A percentile compares a stretch with the other conserved stretches of the same genome.
These are phyloP conservation scores for Hiodon alosoides DNA, from an alignment of 2,113 vertebrate genomes.

Conservation along the genomic window DNA sequence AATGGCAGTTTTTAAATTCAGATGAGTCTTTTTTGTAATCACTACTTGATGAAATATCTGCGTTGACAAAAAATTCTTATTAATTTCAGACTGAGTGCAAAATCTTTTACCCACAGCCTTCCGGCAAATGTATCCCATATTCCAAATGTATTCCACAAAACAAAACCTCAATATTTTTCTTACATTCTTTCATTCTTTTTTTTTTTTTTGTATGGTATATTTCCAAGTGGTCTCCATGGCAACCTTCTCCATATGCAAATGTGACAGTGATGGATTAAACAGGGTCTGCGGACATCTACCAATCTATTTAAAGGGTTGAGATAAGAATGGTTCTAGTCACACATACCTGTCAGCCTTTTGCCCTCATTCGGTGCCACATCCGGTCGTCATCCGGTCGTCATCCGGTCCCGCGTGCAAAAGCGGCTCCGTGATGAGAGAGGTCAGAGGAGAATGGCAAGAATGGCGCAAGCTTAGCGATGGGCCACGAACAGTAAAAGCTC, in stretches of 20 bases:
- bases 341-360: background rate
- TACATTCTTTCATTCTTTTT: constrained; percentile 16
- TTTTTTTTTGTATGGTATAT: constrained; percentile 25
- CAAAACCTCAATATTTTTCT: constrained; percentile 15
- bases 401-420: too few relatives aligned
- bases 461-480: too few relatives aligned
- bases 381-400: too few relatives aligned
- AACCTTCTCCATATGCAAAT: constrained; percentile 43
- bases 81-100: constrained; percentile 35
- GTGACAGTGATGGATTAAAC: constrained; percentile 29
- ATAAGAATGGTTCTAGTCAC: constrained; percentile 1
- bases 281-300: constrained; percentile 36
- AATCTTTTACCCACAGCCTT: background rate
- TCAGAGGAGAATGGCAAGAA: too few relatives aligned
- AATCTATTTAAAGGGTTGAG: constrained; percentile 42
- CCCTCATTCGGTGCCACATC: background rate
- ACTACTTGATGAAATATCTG: background rate
- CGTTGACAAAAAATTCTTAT: constrained; percentile 17
- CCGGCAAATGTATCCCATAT: constrained; percentile 3
- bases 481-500: too few relatives aligned
- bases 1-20: background rate
- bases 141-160: background rate
- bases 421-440: too few relatives aligned
- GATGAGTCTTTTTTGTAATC: background rate
- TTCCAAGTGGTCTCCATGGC: constrained; percentile 44